Conservation (phyloP, 2,113 vertebrate genomes). For the rat (Rattus norvegicus) region DNA sequence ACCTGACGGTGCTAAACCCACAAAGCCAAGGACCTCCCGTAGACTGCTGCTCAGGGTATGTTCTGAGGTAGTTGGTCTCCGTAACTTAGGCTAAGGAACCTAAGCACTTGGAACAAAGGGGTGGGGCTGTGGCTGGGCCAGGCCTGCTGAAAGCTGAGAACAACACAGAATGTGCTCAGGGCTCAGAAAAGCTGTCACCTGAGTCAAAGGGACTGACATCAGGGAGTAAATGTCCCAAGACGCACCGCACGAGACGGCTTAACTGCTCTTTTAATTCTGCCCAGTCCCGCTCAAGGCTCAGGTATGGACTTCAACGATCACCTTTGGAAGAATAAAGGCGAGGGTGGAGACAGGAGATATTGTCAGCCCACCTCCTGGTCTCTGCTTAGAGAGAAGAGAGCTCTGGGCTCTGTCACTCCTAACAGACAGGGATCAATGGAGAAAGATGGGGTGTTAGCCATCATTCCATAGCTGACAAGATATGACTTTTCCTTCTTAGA, state of each 20-base stretch:
- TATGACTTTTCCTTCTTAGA: neutral
- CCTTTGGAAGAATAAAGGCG: neutral
- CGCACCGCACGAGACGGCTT: neutral
- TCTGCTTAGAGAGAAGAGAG: neutral
- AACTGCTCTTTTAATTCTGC: neutral
- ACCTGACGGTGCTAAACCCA: neutral
- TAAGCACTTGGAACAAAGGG: neutral
- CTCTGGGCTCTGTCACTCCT: neutral
- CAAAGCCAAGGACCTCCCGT: neutral
- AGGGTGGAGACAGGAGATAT: fast-evolving
- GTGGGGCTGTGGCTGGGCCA: neutral
- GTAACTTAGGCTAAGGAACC: neutral
- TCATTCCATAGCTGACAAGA: neutral
- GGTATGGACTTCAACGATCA: neutral
- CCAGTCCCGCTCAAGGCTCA: neutral
- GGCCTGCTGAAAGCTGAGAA: neutral
- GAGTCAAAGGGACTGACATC: neutral
- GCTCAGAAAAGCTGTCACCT: neutral
- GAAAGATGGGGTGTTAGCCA: no score
- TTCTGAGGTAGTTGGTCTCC: neutral
- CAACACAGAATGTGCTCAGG: neutral
- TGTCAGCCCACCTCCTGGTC: neutral
- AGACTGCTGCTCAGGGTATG: neutral
- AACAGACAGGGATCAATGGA: neutral
- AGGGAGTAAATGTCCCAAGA: neutral